Evolutionary conservation across 1,140 invertebrate genomes (phyloP).

Genomic region (Heterodera carotae): DNA sequence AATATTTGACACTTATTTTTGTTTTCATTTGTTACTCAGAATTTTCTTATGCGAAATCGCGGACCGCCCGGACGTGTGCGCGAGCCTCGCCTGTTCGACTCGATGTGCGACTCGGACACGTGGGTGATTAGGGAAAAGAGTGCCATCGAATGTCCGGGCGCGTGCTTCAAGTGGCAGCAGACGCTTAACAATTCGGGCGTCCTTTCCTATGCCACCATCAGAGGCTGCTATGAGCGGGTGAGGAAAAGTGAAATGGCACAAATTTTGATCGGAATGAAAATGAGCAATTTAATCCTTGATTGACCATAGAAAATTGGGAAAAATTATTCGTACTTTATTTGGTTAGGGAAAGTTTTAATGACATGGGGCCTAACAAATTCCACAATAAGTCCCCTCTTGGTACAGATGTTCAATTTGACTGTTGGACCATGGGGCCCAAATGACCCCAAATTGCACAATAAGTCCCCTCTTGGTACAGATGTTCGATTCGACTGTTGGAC

Average conservation of each 20-base stretch:
- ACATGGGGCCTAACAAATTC: no score
- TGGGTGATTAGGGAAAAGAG: conserved; percentile 52
- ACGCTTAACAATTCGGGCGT: conserved; percentile 53
- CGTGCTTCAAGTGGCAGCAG: conserved; percentile 58
- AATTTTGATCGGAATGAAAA: no score
- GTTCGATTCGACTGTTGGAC: conserved; percentile 4
- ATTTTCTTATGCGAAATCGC: conserved; percentile 48
- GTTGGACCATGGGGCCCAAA: no score
- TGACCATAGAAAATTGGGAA: no score
- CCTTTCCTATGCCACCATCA: conserved; percentile 41
- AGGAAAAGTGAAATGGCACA: not conserved
- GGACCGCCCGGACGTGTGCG: conserved; percentile 42
- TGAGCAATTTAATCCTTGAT: no score
- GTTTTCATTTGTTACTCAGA: conserved; percentile 40
- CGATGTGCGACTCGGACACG: conserved; percentile 50
- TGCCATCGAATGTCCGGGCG: conserved; percentile 49
- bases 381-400: not conserved
- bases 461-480: not conserved
- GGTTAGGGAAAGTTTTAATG: no score
- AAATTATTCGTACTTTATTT: no score
- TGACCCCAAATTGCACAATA: no score
- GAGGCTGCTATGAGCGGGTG: conserved; percentile 40
- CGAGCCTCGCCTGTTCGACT: conserved; percentile 48
- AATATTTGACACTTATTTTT: no score
- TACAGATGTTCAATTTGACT: conserved; percentile 9